Evolutionary conservation across 2,888 invertebrate species (phyloP), one percentile per base, ranked within the genome.

Genomic region (Herminia tarsipennalis): DNA sequence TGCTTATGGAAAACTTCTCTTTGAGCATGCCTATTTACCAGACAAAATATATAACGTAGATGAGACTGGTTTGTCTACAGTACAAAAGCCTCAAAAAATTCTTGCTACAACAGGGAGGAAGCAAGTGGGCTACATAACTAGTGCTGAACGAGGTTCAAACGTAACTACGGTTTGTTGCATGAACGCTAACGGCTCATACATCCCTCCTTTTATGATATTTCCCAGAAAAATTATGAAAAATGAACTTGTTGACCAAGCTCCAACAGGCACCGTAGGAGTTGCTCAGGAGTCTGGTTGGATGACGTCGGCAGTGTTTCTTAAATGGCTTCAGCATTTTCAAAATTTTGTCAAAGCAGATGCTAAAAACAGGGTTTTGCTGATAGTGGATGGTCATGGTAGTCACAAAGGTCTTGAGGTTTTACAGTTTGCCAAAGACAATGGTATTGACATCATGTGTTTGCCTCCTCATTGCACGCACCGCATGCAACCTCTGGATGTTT

Each of bases 401-500:
- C 22, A 22, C 5, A 22, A 22, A 4, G 25, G 10, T 10, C n/a
- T n/a, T n/a, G n/a, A n/a, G n/a, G n/a, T n/a, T n/a, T n/a, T n/a
- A n/a, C n/a, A n/a, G n/a, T n/a, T n/a, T n/a, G n/a, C n/a, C n/a
- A n/a, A n/a, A n/a, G n/a, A n/a, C n/a, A 22, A 22, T 8, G 22
- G 22, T 8, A 22, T 22, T 2, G n/a, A 5, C 5, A 5, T 22
- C n/a, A 22, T 22, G 3, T 22, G 22, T 22, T n/a, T 22, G 8
- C 22, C 22, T 4, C 16, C 46, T 34, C 29, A 25, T 67, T 17
- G 65, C 71, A 45, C 42, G 32, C 12, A 34, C 55, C 45, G 70
- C 66, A 12, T 68, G 62, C 55, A 9, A 42, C n/a, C 25, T 3
- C 25, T 25, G 1, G 25, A 25, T 25, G n/a, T n/a, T n/a, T n/a